A percentile compares a stretch with the other conserved stretches of the same genome.
These are phyloP conservation scores for Lanistes nyassanus DNA, from an alignment of 1,140 invertebrate species.

Conservation along the genomic window DNA sequence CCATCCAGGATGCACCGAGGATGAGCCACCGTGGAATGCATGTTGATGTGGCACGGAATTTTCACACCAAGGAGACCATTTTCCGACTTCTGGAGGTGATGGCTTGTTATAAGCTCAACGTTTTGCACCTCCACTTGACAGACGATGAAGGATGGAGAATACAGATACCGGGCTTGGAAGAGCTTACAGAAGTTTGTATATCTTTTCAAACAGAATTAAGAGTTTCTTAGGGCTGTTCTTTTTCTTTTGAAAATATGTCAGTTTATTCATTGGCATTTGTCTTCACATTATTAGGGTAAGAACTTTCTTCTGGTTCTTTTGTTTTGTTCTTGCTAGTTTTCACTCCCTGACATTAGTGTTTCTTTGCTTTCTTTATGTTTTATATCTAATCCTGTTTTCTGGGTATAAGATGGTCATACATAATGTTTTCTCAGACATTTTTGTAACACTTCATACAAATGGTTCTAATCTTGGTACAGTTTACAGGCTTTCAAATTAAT, in stretches of 20 bases:
- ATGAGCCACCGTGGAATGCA: conserved; percentile 57
- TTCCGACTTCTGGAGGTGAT: conserved; percentile 54
- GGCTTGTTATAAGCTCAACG: conserved; percentile 61
- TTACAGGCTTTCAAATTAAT: no score
- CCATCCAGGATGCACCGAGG: conserved; percentile 43
- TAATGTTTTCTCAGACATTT: no score
- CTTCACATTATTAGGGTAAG: no score
- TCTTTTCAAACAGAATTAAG: not conserved
- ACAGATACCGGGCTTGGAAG: conserved; percentile 58
- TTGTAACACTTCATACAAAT: no score
- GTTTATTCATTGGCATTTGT: not conserved
- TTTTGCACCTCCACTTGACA: conserved; percentile 61
- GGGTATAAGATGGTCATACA: no score
- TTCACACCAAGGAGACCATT: conserved; percentile 52
- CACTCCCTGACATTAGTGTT: no score
- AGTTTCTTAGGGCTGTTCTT: not conserved
- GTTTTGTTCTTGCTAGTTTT: no score
- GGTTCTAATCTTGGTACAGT: no score
- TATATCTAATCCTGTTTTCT: no score
- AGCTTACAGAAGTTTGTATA: conserved; percentile 54
- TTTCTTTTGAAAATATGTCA: not conserved
- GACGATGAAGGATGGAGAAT: conserved; percentile 64
- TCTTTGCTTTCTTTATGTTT: no score
- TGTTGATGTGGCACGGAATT: conserved; percentile 59
- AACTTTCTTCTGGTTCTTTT: no score